These are phyloP conservation scores for Gorsachius goisagi DNA, from an alignment of 2,113 vertebrate genomes.

Conservation along the genomic window DNA sequence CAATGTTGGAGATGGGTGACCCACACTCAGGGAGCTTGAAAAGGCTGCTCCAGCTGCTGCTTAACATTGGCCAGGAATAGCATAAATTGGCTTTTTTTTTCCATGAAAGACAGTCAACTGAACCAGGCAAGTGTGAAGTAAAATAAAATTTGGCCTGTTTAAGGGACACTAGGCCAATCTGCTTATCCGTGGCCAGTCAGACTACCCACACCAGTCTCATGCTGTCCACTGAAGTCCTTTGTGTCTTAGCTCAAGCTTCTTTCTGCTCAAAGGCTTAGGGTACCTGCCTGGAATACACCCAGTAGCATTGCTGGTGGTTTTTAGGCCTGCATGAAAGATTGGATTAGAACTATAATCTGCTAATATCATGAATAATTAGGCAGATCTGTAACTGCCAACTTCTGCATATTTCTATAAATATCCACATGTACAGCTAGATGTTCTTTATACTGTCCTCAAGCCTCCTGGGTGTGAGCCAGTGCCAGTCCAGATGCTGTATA, in stretches of 20 bases:
- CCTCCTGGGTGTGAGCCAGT: background rate
- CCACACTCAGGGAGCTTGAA: background rate
- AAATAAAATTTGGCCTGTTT: background rate
- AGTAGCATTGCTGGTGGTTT: background rate
- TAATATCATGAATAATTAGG: background rate
- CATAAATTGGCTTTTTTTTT: background rate
- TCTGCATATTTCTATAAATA: background rate
- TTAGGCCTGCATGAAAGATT: background rate
- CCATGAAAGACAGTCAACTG: background rate
- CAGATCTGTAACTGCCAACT: background rate
- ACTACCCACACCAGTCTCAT: background rate
- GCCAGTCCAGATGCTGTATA: background rate
- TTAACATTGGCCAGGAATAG: background rate
- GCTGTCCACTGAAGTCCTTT: background rate
- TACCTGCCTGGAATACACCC: background rate
- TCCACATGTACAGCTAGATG: background rate
- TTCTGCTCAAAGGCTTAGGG: background rate
- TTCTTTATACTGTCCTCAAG: background rate
- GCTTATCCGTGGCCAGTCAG: background rate
- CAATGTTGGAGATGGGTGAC: background rate
- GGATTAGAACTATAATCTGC: background rate
- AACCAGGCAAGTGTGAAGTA: background rate
- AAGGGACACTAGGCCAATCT: background rate
- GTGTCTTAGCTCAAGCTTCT: background rate
- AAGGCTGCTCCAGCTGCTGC: background rate